Base-by-base conservation (phyloP, 1,140 invertebrate genomes). In the Coboldia fuscipes region DNA sequence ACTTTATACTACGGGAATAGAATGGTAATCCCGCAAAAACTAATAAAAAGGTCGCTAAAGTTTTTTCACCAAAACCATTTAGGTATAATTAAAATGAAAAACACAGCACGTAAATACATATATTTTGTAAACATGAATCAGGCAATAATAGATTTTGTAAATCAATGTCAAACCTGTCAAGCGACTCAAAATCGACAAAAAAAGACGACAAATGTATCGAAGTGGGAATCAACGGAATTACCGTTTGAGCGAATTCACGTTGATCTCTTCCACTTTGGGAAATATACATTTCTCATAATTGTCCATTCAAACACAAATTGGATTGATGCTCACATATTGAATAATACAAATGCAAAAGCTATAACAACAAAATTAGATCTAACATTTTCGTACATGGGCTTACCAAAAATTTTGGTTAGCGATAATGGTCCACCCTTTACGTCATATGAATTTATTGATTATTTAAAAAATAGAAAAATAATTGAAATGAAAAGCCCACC, bases 1-100 rank as follows among this genome's bases (percentile, higher is more conserved):
- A n/a, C n/a, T n/a, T n/a, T n/a, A n/a, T n/a, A n/a, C n/a, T n/a
- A n/a, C n/a, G n/a, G n/a, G n/a, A n/a, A n/a, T n/a, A n/a, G n/a
- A n/a, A n/a, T n/a, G n/a, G n/a, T n/a, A n/a, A n/a, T n/a, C n/a
- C n/a, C n/a, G n/a, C n/a, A n/a, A n/a, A n/a, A n/a, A n/a, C n/a
- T n/a, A n/a, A n/a, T n/a, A n/a, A n/a, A n/a, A n/a, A n/a, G n/a
- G n/a, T n/a, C n/a, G n/a, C n/a, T n/a, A n/a, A n/a, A n/a, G n/a
- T n/a, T n/a, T n/a, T n/a, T n/a, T n/a, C 60, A 64, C 42, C 36
- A 42, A 9, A 46, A 41, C 19, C 61, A 63, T 39, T 36, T 50
- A 12, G 59, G 58, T 2, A 45, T 60, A 5, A 44, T 47, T 24
- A 50, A 50, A 40, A 65, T 61, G 54, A 65, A 65, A 44, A 37